These are phyloP conservation scores for Synergus gifuensis DNA, from an alignment of 2,888 invertebrate species.

Conservation along the genomic window DNA sequence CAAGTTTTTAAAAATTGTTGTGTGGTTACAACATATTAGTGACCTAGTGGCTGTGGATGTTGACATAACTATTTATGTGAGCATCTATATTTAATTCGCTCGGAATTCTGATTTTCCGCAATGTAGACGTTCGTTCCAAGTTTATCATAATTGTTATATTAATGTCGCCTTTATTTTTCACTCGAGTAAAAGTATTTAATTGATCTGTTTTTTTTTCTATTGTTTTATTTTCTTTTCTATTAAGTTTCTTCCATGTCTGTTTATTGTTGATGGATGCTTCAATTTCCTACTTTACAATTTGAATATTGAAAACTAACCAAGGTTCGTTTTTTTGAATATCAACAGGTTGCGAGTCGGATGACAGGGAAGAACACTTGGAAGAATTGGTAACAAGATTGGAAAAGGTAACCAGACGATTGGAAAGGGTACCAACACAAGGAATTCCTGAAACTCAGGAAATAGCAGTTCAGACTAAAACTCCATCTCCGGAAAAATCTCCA, in stretches of 20 bases:
- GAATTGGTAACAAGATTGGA: slow-evolving; percentile 86
- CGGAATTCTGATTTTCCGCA: slow-evolving; percentile 53
- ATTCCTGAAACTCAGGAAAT: slow-evolving; percentile 59
- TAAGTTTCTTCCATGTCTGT: background rate
- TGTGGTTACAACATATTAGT: slow-evolving; percentile 52
- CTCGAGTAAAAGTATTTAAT: background rate
- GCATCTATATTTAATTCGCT: slow-evolving; percentile 61
- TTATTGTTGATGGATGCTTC: background rate
- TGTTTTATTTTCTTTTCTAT: no score
- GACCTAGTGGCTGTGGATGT: slow-evolving; percentile 60
- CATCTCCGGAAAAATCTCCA: slow-evolving; percentile 67
- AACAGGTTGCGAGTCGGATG: slow-evolving; percentile 70
- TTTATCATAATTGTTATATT: background rate
- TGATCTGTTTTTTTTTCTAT: background rate
- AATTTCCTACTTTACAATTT: background rate
- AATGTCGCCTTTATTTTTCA: background rate
- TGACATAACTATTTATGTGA: slow-evolving; percentile 63
- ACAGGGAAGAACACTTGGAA: slow-evolving; percentile 80
- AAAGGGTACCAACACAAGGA: slow-evolving; percentile 75
- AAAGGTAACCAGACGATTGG: slow-evolving; percentile 86
- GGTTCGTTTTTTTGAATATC: slow-evolving; percentile 25
- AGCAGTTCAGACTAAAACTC: slow-evolving; percentile 70
- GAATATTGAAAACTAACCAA: slow-evolving; percentile 10
- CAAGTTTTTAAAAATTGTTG: slow-evolving; percentile 1
- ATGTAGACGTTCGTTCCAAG: slow-evolving; percentile 23